Evolutionary conservation across 1,140 invertebrate species (phyloP), one percentile per base, ranked within the genome.

Genomic region (Leptestheria dahalacensis): DNA sequence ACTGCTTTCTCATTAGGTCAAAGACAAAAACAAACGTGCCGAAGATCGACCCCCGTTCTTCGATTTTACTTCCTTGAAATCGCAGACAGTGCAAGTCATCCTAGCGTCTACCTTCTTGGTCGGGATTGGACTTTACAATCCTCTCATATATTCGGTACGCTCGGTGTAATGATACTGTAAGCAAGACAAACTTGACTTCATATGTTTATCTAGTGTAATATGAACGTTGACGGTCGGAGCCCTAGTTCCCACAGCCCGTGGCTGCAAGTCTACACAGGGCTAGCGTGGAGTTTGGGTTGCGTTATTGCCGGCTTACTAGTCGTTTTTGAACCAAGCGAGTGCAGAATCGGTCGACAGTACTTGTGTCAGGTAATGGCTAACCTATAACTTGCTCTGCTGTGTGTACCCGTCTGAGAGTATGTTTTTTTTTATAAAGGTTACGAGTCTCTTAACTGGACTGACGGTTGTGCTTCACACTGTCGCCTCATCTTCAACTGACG

Each of bases 101-200:
- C 74, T 93, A 48, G 75, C 87, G 55, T 88, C 88, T 1, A 84
- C 86, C 1, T 82, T 82, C 1, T 82, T 86, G 67, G 77, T 78
- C 46, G 82, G 85, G 1, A 83, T 89, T 68, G 89, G 88, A 3
- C 84, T 92, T 61, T 88, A 88, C 67, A 87, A 86, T 0, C 90
- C 90, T 3, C 26, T 61, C 3, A 61, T 61, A 4, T 61, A 47
- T 26, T 48, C 50, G 52, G 60, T 57, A 24, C 18, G 33, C 33
- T 41, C 28, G n/a, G 23, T 48, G 23, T n/a, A n/a, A n/a, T n/a
- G n/a, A n/a, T n/a, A n/a, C n/a, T n/a, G n/a, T n/a, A n/a, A n/a
- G n/a, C n/a, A n/a, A n/a, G n/a, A n/a, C n/a, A n/a, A n/a, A n/a
- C n/a, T n/a, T n/a, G n/a, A n/a, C n/a, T n/a, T n/a, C n/a, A 41